Evolutionary conservation across 2,888 invertebrate genomes (phyloP).

Genomic region (Cinara cedri): DNA sequence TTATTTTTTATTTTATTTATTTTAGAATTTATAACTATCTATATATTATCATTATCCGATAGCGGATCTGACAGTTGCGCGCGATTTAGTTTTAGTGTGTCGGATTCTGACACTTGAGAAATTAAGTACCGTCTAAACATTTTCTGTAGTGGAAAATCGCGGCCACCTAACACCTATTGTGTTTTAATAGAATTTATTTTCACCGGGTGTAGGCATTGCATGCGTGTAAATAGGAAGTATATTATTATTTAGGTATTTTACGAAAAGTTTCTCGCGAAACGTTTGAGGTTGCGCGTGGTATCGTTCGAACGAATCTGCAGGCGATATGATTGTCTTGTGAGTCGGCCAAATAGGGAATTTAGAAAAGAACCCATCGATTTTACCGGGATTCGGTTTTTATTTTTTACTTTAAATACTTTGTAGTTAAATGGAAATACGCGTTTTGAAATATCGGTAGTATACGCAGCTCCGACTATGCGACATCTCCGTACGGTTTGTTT

Average conservation of each 20-base stretch:
- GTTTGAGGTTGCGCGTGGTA: neutral
- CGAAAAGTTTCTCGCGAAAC: constrained; percentile 20
- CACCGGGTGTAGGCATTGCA: neutral
- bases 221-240: too few relatives aligned
- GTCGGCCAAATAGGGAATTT: too few relatives aligned
- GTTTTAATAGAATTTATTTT: constrained; percentile 24
- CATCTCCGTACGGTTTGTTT: too few relatives aligned
- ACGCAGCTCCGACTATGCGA: too few relatives aligned
- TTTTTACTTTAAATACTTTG: too few relatives aligned
- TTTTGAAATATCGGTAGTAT: neutral
- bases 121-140: constrained; percentile 17
- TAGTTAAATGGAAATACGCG: too few relatives aligned
- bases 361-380: too few relatives aligned
- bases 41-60: constrained; percentile 25
- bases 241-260: neutral
- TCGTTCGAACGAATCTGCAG: neutral
- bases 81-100: neutral
- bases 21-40: constrained; percentile 16
- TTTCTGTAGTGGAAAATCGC: neutral
- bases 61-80: constrained; percentile 4
- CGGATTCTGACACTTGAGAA: constrained; percentile 21
- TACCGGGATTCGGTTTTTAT: too few relatives aligned
- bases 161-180: constrained; percentile 12
- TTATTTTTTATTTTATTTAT: neutral
- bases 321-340: too few relatives aligned